phyloP scores from a whole-genome alignment of 2,113 vertebrate species.

The Pachypanchax playfairii region DNA sequence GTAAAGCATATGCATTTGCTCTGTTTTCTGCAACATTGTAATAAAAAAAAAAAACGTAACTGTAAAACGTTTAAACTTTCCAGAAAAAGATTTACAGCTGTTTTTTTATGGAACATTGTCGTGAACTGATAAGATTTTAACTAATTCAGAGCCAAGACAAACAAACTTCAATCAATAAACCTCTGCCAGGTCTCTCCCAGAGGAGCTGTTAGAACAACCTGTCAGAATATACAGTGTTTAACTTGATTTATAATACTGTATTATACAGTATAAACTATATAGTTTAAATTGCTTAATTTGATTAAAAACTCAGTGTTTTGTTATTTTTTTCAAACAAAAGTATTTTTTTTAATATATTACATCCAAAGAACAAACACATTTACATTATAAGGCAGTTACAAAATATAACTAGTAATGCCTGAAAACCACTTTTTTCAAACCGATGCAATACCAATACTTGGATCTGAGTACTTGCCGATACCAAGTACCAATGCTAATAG shows the following conservation, averaged over 20 bases:
- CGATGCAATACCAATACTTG: too few relatives aligned
- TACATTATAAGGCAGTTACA: too few relatives aligned
- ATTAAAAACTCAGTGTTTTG: too few relatives aligned
- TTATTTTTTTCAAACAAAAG: neutral
- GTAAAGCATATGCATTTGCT: too few relatives aligned
- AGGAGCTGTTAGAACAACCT: neutral
- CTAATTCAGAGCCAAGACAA: neutral
- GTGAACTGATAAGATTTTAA: neutral
- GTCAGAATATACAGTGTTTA: neutral
- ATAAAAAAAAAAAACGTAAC: too few relatives aligned
- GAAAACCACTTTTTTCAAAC: too few relatives aligned
- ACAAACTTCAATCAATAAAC: neutral
- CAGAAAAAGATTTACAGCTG: neutral
- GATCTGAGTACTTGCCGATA: too few relatives aligned
- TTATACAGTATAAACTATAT: neutral
- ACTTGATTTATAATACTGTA: neutral
- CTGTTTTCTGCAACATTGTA: too few relatives aligned
- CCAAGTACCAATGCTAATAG: too few relatives aligned
- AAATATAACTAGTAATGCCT: too few relatives aligned
- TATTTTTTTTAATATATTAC: neutral
- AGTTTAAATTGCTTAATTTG: too few relatives aligned
- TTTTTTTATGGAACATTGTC: neutral
- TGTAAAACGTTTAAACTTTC: too few relatives aligned
- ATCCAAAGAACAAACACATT: neutral
- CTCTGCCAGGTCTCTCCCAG: neutral